Percentiles rank a stretch among this genome's conserved stretches.
These are phyloP conservation scores for Xestoiulus laeticollis DNA, from an alignment of 2,888 invertebrate genomes.

Conservation along the genomic window DNA sequence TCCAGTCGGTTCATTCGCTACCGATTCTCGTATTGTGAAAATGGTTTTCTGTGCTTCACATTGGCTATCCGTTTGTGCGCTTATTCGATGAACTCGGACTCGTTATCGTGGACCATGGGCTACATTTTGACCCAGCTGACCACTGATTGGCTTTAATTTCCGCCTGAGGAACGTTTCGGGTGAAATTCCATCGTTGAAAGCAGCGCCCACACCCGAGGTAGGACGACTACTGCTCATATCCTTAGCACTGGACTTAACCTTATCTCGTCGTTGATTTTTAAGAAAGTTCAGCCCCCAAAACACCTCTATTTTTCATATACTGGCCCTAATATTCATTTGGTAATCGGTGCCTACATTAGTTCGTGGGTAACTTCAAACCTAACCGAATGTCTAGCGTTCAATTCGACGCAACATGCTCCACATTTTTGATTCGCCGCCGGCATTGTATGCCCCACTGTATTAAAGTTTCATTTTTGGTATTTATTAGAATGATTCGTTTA, in stretches of 20 bases:
- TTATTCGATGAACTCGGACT: slow-evolving; percentile 39
- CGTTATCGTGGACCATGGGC: slow-evolving; percentile 9
- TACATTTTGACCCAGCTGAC: slow-evolving; percentile 7
- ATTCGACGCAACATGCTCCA: neutral
- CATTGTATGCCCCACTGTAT: neutral
- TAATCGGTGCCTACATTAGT: neutral
- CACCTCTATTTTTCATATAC: neutral
- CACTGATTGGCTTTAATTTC: slow-evolving; percentile 29
- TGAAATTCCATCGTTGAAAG: neutral
- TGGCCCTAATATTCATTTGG: neutral
- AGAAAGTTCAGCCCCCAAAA: neutral
- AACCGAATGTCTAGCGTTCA: neutral
- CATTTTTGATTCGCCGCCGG: neutral
- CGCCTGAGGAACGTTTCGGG: neutral
- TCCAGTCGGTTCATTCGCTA: neutral
- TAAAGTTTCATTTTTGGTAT: neutral
- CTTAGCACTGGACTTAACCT: neutral
- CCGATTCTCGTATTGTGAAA: slow-evolving; percentile 15
- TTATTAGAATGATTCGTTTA: neutral
- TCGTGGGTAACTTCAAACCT: neutral
- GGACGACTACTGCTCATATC: slow-evolving; percentile 21
- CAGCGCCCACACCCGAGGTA: slow-evolving; percentile 41
- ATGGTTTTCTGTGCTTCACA: slow-evolving; percentile 35
- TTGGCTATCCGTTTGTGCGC: slow-evolving; percentile 27
- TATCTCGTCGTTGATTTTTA: neutral